These are phyloP conservation scores for Papilio dardanus DNA, from an alignment of 1,140 invertebrate species.

Conservation along the genomic window DNA sequence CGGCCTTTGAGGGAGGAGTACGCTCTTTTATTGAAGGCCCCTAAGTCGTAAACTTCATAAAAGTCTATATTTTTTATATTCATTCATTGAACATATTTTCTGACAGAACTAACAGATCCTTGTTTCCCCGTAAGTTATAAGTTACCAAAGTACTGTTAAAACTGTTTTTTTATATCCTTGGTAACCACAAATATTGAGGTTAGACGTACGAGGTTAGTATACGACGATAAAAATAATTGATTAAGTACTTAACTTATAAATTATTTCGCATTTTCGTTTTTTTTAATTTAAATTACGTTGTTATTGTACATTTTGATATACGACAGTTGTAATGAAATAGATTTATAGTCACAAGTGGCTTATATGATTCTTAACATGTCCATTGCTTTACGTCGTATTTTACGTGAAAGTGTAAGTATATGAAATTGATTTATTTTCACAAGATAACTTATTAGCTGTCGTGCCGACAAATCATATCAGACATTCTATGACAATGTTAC, in stretches of 20 bases:
- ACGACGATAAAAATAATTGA: background rate
- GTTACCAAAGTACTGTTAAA: too few species aligned
- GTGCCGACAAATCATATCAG: background rate
- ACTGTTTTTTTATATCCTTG: background rate
- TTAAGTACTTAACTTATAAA: background rate
- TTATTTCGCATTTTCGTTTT: background rate
- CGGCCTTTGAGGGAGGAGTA: too few species aligned
- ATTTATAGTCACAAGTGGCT: background rate
- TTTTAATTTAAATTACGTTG: constrained; percentile 8
- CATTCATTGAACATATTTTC: too few species aligned
- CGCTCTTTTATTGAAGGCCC: too few species aligned
- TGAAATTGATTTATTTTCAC: constrained; percentile 5
- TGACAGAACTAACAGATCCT: too few species aligned
- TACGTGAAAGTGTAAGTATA: background rate
- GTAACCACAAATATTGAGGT: background rate
- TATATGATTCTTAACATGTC: constrained; percentile 1
- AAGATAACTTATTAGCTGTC: background rate
- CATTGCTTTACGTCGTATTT: constrained; percentile 1
- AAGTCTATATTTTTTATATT: too few species aligned
- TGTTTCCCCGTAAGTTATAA: too few species aligned
- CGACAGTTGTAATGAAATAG: background rate
- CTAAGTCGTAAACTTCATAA: too few species aligned
- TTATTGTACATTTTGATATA: background rate
- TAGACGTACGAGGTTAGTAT: too few species aligned
- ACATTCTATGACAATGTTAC: background rate